phyloP scores from a whole-genome alignment of 2,888 invertebrate genomes.

The Pyrochroa serraticornis region DNA sequence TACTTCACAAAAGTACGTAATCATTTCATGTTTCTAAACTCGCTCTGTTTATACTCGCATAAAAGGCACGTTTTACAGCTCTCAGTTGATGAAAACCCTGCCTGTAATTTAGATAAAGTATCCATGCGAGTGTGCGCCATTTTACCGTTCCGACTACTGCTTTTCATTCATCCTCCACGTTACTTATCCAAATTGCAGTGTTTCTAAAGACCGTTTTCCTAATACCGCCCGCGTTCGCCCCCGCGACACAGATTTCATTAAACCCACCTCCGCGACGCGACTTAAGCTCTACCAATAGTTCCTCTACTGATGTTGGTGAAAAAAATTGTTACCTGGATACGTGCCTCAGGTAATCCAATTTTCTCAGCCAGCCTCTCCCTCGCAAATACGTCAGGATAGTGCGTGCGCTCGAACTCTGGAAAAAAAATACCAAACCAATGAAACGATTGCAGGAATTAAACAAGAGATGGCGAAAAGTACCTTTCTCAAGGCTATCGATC shows the following conservation, averaged over 20 bases:
- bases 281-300: constrained; percentile 17
- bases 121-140: constrained; percentile 39
- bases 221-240: constrained; percentile 5
- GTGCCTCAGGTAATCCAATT: constrained; percentile 98
- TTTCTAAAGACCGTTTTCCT: constrained; percentile 35
- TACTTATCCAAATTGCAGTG: constrained; percentile 52
- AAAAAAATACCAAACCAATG: constrained; percentile 38
- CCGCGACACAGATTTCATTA: no score
- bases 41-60: constrained; percentile 42
- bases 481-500: constrained; percentile 98
- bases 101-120: constrained; percentile 52
- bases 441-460: neutral
- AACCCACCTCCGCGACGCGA: neutral
- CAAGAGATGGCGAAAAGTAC: constrained; percentile 60
- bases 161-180: constrained; percentile 44
- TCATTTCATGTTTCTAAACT: constrained; percentile 44
- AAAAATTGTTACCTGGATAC: constrained; percentile 91
- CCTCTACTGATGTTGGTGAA: constrained; percentile 36
- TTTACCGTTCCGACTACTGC: constrained; percentile 34
- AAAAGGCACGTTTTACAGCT: constrained; percentile 42
- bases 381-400: constrained; percentile 97
- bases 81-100: constrained; percentile 47
- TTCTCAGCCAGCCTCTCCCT: constrained; percentile 94
- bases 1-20: constrained; percentile 38
- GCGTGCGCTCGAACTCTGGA: constrained; percentile 95